Evolutionary conservation across 2,888 invertebrate species (phyloP).

Genomic region (Cataglyphis albicans): DNA sequence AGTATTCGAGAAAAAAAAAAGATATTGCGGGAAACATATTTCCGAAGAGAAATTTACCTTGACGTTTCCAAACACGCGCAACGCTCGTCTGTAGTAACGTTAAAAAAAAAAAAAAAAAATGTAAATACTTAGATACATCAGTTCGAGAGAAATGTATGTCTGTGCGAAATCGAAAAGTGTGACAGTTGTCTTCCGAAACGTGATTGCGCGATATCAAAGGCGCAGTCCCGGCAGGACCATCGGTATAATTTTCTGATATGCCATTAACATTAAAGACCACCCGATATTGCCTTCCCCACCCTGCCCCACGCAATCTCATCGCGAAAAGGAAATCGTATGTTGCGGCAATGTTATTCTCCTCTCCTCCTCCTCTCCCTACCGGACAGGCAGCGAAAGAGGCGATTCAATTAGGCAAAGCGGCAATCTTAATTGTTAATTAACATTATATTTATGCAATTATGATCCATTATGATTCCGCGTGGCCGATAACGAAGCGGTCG

Average conservation of each 20-base stretch:
- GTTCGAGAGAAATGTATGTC: neutral
- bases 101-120: constrained; percentile 10
- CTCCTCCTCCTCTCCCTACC: neutral
- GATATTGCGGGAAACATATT: neutral
- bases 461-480: constrained; percentile 80
- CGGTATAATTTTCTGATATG: constrained; percentile 82
- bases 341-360: constrained; percentile 32
- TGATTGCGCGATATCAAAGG: constrained; percentile 51
- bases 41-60: neutral
- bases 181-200: constrained; percentile 14
- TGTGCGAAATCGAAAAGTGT: constrained; percentile 4
- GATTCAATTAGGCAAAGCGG: constrained; percentile 83
- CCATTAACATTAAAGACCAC: constrained; percentile 76
- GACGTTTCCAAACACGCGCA: neutral
- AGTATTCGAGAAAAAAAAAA: neutral
- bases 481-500: constrained; percentile 77
- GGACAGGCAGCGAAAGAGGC: constrained; percentile 70
- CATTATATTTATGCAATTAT: constrained; percentile 84
- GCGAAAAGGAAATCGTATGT: constrained; percentile 34
- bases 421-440: constrained; percentile 85
- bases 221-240: constrained; percentile 62
- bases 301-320: constrained; percentile 42
- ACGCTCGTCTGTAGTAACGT: neutral
- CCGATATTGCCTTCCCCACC: constrained; percentile 38
- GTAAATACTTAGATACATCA: neutral